Percentiles rank a stretch among this genome's conserved stretches.
Evolutionary conservation across 2,888 invertebrate species (phyloP).

Genomic region (Spodoptera picta): DNA sequence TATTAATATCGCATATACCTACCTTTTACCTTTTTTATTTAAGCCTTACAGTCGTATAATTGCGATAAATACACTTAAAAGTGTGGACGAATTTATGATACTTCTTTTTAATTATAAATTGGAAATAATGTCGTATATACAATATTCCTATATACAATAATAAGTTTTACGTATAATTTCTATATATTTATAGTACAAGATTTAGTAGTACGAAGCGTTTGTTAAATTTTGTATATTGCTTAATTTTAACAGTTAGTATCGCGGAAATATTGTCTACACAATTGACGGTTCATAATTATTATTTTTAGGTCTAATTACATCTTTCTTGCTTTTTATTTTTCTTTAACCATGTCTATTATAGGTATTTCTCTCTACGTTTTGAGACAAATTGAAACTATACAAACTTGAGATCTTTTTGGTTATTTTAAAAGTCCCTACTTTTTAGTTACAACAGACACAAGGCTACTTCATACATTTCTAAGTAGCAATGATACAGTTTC

Average conservation of each 20-base stretch:
- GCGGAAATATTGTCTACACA: slow-evolving; percentile 82
- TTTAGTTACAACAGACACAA: slow-evolving; percentile 31
- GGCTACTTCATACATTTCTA: slow-evolving; percentile 32
- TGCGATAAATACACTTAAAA: slow-evolving; percentile 74
- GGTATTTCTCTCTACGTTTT: neutral
- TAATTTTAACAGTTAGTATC: slow-evolving; percentile 52
- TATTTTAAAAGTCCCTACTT: slow-evolving; percentile 12
- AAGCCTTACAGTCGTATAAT: slow-evolving; percentile 60
- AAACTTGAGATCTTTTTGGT: slow-evolving; percentile 3
- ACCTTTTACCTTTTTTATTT: slow-evolving; percentile 14
- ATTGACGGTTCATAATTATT: slow-evolving; percentile 72
- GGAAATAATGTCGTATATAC: slow-evolving; percentile 45
- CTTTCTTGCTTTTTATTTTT: slow-evolving; percentile 1
- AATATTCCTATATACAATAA: slow-evolving; percentile 51
- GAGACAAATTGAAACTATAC: neutral
- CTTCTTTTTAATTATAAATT: slow-evolving; percentile 59
- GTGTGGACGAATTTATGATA: slow-evolving; percentile 84
- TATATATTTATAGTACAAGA: slow-evolving; percentile 43
- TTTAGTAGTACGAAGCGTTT: slow-evolving; percentile 48
- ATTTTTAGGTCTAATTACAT: slow-evolving; percentile 33
- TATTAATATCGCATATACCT: slow-evolving; percentile 30
- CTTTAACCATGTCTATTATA: slow-evolving; percentile 11
- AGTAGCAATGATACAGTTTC: slow-evolving; percentile 31
- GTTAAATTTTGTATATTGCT: slow-evolving; percentile 48
- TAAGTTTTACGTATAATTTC: slow-evolving; percentile 39